Conservation (phyloP, 2,797 vertebrate species). For the Tapirus indicus region DNA sequence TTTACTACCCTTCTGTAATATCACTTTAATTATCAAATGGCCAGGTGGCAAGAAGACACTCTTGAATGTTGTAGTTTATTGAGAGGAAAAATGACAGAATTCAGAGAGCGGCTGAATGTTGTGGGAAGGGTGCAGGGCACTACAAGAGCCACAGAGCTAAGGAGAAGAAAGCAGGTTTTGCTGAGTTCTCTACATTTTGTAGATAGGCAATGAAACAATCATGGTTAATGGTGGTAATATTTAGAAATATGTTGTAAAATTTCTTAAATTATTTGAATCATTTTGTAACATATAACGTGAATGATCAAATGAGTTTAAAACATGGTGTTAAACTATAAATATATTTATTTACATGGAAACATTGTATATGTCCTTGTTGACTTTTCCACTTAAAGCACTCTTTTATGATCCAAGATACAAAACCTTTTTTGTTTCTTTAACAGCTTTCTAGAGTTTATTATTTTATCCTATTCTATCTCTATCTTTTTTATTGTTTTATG, state of each 20-base stretch:
- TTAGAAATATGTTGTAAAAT: constrained; percentile 16
- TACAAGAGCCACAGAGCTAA: not conserved
- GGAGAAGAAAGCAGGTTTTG: not conserved
- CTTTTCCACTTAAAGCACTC: not conserved
- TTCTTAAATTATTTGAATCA: constrained; percentile 58
- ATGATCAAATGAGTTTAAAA: constrained; percentile 39
- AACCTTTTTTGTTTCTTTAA: not conserved
- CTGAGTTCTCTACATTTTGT: not conserved
- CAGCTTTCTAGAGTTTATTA: constrained; percentile 28
- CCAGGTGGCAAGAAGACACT: not conserved
- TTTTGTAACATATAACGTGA: constrained; percentile 21
- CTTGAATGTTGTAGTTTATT: not conserved
- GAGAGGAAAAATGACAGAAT: not conserved
- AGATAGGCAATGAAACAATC: not conserved
- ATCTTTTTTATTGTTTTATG: not conserved
- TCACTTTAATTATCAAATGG: not conserved
- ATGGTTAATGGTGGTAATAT: not conserved
- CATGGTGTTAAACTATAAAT: constrained; percentile 47
- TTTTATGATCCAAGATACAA: not conserved
- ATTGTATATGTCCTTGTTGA: constrained; percentile 22
- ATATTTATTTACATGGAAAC: constrained; percentile 64
- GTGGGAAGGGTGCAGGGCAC: not conserved
- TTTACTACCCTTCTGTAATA: constrained; percentile 12
- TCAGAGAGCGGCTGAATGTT: not conserved
- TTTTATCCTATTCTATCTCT: not conserved